These are phyloP conservation scores for Lithophane socia DNA, from an alignment of 2,888 invertebrate species.

Conservation along the genomic window DNA sequence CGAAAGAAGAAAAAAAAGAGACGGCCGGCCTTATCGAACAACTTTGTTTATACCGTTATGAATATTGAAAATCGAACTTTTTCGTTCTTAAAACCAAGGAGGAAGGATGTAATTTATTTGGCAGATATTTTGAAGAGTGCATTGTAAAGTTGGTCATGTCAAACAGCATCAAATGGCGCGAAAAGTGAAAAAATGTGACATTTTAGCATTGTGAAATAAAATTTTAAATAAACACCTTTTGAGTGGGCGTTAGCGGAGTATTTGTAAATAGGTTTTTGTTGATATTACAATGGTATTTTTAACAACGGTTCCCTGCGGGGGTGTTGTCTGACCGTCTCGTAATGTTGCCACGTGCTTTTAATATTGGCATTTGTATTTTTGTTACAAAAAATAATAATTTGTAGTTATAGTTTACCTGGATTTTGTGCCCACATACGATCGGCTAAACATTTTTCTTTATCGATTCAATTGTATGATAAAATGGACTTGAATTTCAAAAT, in stretches of 20 bases:
- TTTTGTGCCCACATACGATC: slow-evolving; percentile 13
- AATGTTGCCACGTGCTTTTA: slow-evolving; percentile 75
- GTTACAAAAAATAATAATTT: slow-evolving; percentile 45
- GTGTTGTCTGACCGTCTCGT: slow-evolving; percentile 67
- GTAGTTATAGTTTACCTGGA: slow-evolving; percentile 22
- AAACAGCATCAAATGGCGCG: slow-evolving; percentile 90
- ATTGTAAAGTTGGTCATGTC: slow-evolving; percentile 70
- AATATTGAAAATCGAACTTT: slow-evolving; percentile 48
- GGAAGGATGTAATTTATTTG: slow-evolving; percentile 70
- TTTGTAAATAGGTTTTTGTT: slow-evolving; percentile 90
- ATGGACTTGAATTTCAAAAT: background rate
- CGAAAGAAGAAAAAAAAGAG: slow-evolving; percentile 75
- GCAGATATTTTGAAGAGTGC: slow-evolving; percentile 57
- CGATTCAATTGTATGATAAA: background rate
- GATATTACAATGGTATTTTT: slow-evolving; percentile 81
- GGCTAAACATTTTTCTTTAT: background rate
- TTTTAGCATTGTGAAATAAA: slow-evolving; percentile 84
- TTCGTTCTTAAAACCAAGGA: slow-evolving; percentile 54
- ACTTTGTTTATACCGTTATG: slow-evolving; percentile 29
- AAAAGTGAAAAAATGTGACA: slow-evolving; percentile 86
- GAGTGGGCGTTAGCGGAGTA: slow-evolving; percentile 89
- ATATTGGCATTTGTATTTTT: slow-evolving; percentile 59
- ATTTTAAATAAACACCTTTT: slow-evolving; percentile 90
- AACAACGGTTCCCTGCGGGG: slow-evolving; percentile 68
- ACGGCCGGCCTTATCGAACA: slow-evolving; percentile 67